Base-by-base conservation (phyloP, 2,797 vertebrate genomes). In the Lutjanus argentimaculatus region DNA sequence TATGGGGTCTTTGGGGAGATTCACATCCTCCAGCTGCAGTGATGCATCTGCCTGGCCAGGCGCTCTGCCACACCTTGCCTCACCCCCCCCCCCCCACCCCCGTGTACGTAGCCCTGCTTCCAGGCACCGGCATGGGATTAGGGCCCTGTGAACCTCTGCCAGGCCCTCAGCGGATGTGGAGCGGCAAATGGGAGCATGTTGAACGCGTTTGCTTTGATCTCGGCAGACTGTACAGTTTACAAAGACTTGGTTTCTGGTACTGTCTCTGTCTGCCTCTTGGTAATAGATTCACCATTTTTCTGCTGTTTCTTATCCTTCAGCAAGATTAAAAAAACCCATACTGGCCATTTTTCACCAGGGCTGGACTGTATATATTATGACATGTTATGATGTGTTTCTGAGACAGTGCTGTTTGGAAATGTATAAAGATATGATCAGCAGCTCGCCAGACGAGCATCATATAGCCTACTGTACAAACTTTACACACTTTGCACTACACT, bases 171-270 rank as follows among this genome's bases (percentile, higher is more conserved):
- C 74, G 80, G 85, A 90, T 87, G 86, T 72, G 62, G 85, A 81
- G 79, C 83, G 42, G 86, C 86, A 87, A 89, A 92, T 89, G 77
- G 83, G 85, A 93, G 85, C 85, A 91, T 90, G 92, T 89, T 92
- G 87, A 92, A 92, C 10, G 80, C 15, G 68, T 90, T 90, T 84
- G 86, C 89, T 94, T 94, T 94, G 88, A 94, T 94, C 89, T 91
- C 55, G 1, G 77, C 87, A 89, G 86, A 91, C 88, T 80, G 80
- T 73, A 79, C 72, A 83, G 85, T 90, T 91, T 85, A 89, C 82
- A 89, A 83, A 91, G 89, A 82, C 76, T 67, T 59, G 82, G 72
- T 88, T 84, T 91, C 84, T 88, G 73, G 85, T 89, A 77, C 85
- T 11, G 82, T 89, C 88, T 89, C 81, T 82, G 81, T 88, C 82